Evolutionary conservation across 2,888 invertebrate genomes (phyloP).

Genomic region (Nephrotoma guestfalica): DNA sequence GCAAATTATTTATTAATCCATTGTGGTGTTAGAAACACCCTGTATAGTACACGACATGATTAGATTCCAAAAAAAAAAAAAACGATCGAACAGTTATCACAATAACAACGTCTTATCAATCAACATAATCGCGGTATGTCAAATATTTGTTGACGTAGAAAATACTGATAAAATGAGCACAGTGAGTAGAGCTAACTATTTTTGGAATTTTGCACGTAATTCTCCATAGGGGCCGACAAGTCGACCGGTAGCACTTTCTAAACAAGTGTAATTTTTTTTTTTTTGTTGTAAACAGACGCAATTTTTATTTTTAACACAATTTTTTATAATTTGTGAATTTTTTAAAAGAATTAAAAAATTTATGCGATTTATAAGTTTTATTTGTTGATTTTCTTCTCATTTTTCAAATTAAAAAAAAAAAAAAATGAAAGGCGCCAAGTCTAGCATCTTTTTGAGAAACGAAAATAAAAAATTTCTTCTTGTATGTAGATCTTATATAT

Average conservation of each 20-base stretch:
- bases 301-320: background rate
- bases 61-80: background rate
- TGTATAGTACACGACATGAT: background rate
- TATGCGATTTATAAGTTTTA: background rate
- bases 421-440: background rate
- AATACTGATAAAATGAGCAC: no score
- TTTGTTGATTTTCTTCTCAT: background rate
- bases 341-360: background rate
- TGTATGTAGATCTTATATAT: background rate
- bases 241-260: background rate
- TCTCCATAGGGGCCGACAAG: background rate
- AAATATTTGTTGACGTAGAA: background rate
- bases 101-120: background rate
- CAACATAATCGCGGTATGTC: background rate
- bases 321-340: background rate
- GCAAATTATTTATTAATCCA: background rate
- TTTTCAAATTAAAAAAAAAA: background rate
- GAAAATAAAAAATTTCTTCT: background rate
- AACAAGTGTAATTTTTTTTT: background rate
- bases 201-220: background rate
- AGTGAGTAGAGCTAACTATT: background rate
- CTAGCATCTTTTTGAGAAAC: background rate
- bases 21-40: background rate
- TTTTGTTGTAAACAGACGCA: background rate
- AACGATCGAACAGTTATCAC: background rate